Conservation (phyloP, 30 jellyfish, hydroid and myxozoan species). For the Cassiopea andromeda region DNA sequence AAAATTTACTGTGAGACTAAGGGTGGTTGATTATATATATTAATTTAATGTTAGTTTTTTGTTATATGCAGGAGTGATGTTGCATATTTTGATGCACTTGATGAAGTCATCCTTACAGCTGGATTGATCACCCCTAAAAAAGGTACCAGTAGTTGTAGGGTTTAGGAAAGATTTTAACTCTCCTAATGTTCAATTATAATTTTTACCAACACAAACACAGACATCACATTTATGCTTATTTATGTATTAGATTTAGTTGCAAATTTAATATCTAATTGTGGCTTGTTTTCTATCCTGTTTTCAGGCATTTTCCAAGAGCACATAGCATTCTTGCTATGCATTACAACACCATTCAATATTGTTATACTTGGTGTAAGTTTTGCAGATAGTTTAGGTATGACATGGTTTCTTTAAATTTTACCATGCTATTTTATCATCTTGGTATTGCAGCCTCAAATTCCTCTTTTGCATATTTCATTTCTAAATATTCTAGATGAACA, state of each 20-base stretch:
- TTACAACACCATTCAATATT: slow-evolving; percentile 92
- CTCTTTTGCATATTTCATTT: too few relatives aligned
- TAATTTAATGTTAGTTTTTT: background rate
- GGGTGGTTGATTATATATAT: background rate
- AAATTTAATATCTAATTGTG: too few relatives aligned
- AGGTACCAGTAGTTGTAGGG: slow-evolving; percentile 49
- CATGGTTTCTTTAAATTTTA: background rate
- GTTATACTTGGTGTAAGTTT: slow-evolving; percentile 92
- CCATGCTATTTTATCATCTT: background rate
- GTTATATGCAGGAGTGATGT: slow-evolving; percentile 88
- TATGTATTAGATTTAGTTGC: too few relatives aligned
- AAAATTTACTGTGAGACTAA: too few relatives aligned
- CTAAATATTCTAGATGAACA: too few relatives aligned
- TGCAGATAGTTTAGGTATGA: slow-evolving; percentile 58
- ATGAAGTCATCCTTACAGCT: slow-evolving; percentile 94
- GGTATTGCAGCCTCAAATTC: background rate
- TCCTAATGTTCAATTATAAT: too few relatives aligned
- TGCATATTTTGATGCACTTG: slow-evolving; percentile 97
- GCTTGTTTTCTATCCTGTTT: background rate
- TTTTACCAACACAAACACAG: too few relatives aligned
- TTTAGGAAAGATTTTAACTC: too few relatives aligned
- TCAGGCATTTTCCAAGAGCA: slow-evolving; percentile 94
- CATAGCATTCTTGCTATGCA: slow-evolving; percentile 81
- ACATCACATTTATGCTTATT: too few relatives aligned
- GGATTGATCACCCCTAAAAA: slow-evolving; percentile 88